A percentile compares a stretch with the other conserved stretches of the same genome.
Conservation (phyloP, 2,888 invertebrate species). For the Tetranychus piercei region DNA sequence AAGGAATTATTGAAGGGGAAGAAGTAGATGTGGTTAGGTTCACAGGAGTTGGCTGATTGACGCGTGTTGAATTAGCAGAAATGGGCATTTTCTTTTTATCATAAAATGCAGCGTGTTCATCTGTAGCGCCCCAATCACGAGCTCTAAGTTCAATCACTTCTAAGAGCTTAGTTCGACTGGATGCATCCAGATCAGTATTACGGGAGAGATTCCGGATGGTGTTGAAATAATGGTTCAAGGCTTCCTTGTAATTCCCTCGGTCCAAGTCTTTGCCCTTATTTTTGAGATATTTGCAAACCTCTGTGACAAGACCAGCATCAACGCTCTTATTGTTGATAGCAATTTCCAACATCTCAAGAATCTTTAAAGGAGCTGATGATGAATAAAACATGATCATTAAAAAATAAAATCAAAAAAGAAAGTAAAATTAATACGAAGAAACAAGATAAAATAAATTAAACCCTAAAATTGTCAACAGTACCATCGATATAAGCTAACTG, state of each 20-base stretch:
- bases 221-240: slow-evolving; percentile 59
- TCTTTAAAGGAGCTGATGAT: not conserved
- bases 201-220: slow-evolving; percentile 72
- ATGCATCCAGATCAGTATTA: slow-evolving; percentile 63
- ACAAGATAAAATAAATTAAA: not conserved
- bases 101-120: slow-evolving; percentile 67
- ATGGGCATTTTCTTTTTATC: slow-evolving; percentile 32
- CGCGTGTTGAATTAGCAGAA: not conserved
- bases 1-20: not conserved
- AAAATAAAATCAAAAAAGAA: not conserved
- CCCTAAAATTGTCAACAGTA: not conserved
- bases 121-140: slow-evolving; percentile 68
- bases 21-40: not conserved
- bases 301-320: slow-evolving; percentile 49
- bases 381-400: not conserved
- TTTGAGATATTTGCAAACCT: slow-evolving; percentile 60
- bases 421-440: not conserved
- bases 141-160: slow-evolving; percentile 82
- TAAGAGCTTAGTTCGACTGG: slow-evolving; percentile 66
- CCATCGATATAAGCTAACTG: not conserved
- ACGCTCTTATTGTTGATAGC: slow-evolving; percentile 54
- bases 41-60: not conserved
- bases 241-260: slow-evolving; percentile 54
- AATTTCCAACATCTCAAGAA: slow-evolving; percentile 54
- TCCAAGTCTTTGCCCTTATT: slow-evolving; percentile 55